Evolutionary conservation across 2,113 vertebrate species (phyloP).

Genomic region (Trochalopteron elliotii): DNA sequence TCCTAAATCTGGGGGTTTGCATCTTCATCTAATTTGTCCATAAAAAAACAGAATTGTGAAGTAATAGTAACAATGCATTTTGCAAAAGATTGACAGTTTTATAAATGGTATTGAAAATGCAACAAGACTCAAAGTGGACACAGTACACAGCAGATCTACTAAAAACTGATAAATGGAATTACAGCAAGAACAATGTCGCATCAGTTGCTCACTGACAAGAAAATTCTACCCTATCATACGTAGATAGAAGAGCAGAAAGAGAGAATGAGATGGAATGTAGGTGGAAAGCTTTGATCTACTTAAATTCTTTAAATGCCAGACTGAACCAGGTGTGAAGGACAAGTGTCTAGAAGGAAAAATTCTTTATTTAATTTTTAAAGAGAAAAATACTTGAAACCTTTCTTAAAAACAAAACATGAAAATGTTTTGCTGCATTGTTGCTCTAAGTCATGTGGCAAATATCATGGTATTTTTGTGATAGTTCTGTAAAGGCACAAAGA

Average conservation of each 20-base stretch:
- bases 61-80: neutral
- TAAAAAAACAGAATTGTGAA: neutral
- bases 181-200: neutral
- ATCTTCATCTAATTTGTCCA: neutral
- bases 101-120: neutral
- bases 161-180: neutral
- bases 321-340: neutral
- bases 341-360: neutral
- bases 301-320: conserved; percentile 2
- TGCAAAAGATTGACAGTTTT: neutral
- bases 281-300: conserved; percentile 34
- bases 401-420: neutral
- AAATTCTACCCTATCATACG: conserved; percentile 2
- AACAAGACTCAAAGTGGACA: neutral
- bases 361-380: neutral
- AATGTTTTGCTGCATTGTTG: neutral
- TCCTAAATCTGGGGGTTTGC: neutral
- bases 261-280: neutral
- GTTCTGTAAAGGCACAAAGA: neutral
- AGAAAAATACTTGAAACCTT: neutral
- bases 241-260: conserved; percentile 23
- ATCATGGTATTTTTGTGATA: neutral
- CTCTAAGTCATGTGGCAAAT: neutral
- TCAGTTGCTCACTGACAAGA: conserved; percentile 28
- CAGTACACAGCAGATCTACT: neutral